Evolutionary conservation across 2,797 vertebrate species (phyloP), one percentile per base, ranked within the genome.

Genomic region (Megalops cyprinoides): DNA sequence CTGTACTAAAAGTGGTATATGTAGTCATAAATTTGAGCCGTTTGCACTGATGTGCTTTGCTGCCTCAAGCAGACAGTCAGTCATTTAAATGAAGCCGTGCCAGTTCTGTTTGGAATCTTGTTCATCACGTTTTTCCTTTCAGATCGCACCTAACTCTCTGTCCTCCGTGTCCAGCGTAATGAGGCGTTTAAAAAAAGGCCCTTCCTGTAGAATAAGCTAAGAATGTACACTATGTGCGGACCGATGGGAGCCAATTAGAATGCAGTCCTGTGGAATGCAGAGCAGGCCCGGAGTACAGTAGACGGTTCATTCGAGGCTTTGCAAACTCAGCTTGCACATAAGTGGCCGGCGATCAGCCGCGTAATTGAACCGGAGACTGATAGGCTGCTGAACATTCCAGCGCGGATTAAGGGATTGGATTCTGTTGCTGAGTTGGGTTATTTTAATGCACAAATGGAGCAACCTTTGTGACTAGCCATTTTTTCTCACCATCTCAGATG

Each of bases 381-480:
- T 86, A 86, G 87, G 84, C 86, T 74, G 87, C 76, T 78, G 51
- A 65, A 90, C 93, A 93, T 94, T 91, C 93, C 94, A 93, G 88
- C 55, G 69, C 86, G 92, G 93, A 94, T 94, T 94, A 94, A 92
- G 88, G 92, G 93, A 94, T 94, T 91, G 90, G 91, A 91, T 91
- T 92, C 89, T 90, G 90, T 90, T 92, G 91, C 93, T 92, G 91
- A 92, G 91, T 91, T 58, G 8, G 25, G 44, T 31, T 25, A 25
- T 48, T 53, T 53, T 53, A 53, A 84, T 67, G 12, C 82, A 88
- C 83, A 91, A 90, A 92, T 89, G 91, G 87, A 89, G 85, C 84
- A 65, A 87, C 82, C 89, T 92, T 92, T 92, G 91, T 92, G 87
- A 89, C 82, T 82, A 65, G 69, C 84, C 76, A 2, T 79, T 86